Evolutionary conservation across 2,797 vertebrate genomes (phyloP), one percentile per base, ranked within the genome.

Genomic region (Podargus strigoides): DNA sequence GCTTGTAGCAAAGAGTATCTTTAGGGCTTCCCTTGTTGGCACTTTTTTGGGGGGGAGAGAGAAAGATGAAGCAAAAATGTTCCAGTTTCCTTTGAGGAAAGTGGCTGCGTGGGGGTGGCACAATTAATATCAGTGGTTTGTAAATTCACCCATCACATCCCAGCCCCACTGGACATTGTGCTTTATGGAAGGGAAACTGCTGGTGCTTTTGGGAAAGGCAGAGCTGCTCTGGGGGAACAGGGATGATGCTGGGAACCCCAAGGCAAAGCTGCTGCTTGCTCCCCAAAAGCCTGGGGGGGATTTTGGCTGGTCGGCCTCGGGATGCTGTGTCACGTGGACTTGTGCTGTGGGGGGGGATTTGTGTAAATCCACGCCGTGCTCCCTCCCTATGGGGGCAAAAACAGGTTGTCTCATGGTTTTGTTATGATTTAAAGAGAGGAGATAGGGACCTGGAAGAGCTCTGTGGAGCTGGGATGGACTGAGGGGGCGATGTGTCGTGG

Each of bases 271-370:
- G n/a, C 8, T 1, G 4, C 16, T 60, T 78, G 39, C 41, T 50
- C 37, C 37, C 39, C n/a, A 39, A n/a, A n/a, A n/a, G 44, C 28
- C 53, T 1, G 0, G 41, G 3, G 46, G 67, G 74, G 32, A 7
- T n/a, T 80, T 69, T 53, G 59, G 26, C n/a, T 0, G 0, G 13
- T 20, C 4, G 0, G 3, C 24, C 30, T 41, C 0, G 1, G 62
- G 79, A 6, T 49, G n/a, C 55, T 79, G 12, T n/a, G 64, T 64
- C 9, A 1, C 6, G 0, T 27, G 49, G 47, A 41, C 6, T 28
- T 10, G 58, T 20, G 37, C 36, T 62, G 53, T 0, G 0, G 12
- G 21, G 17, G 19, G 10, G 32, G 8, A 34, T 42, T 55, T 49
- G 24, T 44, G 16, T 36, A 36, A 80, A 84, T 67, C 76, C 73